These are phyloP conservation scores for Cyanistes caeruleus DNA, from an alignment of 2,113 vertebrate species.

Conservation along the genomic window DNA sequence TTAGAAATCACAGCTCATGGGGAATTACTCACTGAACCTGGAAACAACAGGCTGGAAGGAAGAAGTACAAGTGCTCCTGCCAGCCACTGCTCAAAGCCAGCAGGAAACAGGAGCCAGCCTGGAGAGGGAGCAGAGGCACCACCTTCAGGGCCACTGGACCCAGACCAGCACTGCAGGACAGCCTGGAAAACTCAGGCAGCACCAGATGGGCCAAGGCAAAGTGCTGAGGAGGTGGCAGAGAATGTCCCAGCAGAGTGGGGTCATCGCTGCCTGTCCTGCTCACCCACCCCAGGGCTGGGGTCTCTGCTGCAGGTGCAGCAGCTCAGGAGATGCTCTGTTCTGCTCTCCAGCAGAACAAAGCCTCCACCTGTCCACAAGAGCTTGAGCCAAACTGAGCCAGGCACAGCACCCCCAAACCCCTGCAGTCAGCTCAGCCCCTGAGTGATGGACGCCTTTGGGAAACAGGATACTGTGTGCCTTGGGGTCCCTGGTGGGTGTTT, in stretches of 20 bases:
- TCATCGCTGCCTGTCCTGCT: not conserved
- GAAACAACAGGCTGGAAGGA: not conserved
- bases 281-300: accelerated
- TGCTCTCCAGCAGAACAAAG: not conserved
- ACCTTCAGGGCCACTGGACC: not conserved
- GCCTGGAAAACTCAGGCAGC: not conserved
- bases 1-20: not conserved
- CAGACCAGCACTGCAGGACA: accelerated
- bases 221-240: not conserved
- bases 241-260: accelerated
- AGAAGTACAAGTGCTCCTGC: not conserved
- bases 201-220: accelerated
- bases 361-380: not conserved
- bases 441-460: accelerated
- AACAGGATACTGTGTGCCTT: not conserved
- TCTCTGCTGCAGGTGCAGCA: not conserved
- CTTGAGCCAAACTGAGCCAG: not conserved
- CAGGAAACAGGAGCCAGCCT: not conserved
- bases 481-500: not conserved
- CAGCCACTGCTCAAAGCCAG: not conserved
- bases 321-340: not conserved
- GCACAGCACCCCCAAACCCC: not conserved
- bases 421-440: too few relatives aligned
- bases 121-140: not conserved
- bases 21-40: constrained; percentile 18